Evolutionary conservation across 2,888 invertebrate genomes (phyloP).

Genomic region (Smittia sp.): DNA sequence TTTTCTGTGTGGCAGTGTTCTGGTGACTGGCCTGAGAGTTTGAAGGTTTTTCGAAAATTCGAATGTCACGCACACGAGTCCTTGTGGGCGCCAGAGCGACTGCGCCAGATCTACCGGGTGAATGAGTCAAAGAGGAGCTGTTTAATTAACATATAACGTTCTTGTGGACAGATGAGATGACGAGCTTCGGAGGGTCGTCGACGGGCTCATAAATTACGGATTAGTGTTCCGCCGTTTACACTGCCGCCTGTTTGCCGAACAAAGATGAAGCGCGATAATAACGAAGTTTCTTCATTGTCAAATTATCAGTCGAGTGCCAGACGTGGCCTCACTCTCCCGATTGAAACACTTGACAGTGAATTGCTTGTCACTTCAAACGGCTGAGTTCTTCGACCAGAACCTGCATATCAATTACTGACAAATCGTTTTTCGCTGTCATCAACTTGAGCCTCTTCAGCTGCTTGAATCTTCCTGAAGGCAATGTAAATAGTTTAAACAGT

Average conservation of each 20-base stretch:
- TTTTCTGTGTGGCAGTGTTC: not conserved
- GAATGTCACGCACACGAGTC: not conserved
- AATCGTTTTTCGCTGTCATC: no score
- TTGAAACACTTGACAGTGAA: no score
- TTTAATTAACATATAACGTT: not conserved
- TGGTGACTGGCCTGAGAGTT: not conserved
- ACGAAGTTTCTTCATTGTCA: not conserved
- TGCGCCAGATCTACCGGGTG: constrained; percentile 25
- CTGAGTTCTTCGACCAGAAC: no score
- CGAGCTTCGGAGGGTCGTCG: not conserved
- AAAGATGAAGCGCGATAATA: not conserved
- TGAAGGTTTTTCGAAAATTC: constrained; percentile 15
- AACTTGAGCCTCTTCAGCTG: no score
- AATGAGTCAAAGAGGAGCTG: not conserved
- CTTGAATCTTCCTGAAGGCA: no score
- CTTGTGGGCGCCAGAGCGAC: not conserved
- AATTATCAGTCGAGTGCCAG: not conserved
- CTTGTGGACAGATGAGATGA: not conserved
- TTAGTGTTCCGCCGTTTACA: not conserved
- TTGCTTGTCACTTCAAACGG: no score
- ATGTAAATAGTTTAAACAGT: no score
- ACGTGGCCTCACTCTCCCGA: not conserved
- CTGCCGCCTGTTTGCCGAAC: not conserved
- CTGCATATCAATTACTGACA: no score
- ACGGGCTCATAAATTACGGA: not conserved